A percentile compares a stretch with the other conserved stretches of the same genome.
Conservation (phyloP, 2,888 invertebrate genomes). For the Spilarctia lutea region DNA sequence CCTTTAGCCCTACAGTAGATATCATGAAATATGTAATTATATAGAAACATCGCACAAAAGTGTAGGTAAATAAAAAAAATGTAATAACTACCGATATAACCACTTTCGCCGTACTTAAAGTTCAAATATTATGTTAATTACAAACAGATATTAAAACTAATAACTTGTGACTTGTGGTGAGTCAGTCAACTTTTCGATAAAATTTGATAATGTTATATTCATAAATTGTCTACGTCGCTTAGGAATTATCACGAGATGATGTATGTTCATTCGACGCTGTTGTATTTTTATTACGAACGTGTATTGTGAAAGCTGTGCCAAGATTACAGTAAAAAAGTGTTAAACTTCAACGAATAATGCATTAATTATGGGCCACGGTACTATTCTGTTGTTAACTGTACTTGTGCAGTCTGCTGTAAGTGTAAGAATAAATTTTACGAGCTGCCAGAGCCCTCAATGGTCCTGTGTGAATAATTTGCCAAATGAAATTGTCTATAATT, state of each 20-base stretch:
- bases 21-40: not conserved
- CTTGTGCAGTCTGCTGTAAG: slow-evolving; percentile 54
- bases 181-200: slow-evolving; percentile 67
- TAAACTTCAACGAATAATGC: slow-evolving; percentile 24
- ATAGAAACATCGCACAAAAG: not conserved
- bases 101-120: not conserved
- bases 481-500: slow-evolving; percentile 74
- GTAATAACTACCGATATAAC: not conserved
- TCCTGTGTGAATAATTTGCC: slow-evolving; percentile 73
- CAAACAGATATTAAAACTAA: slow-evolving; percentile 17
- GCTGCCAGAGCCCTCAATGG: slow-evolving; percentile 78
- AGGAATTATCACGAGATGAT: slow-evolving; percentile 72
- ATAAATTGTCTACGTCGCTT: slow-evolving; percentile 57
- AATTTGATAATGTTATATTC: slow-evolving; percentile 42
- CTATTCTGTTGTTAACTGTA: slow-evolving; percentile 47
- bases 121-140: not conserved
- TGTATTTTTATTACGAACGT: slow-evolving; percentile 67
- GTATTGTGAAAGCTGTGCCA: slow-evolving; percentile 32
- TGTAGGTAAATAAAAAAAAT: not conserved
- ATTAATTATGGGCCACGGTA: slow-evolving; percentile 56
- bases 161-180: slow-evolving; percentile 20
- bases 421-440: slow-evolving; percentile 76
- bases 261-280: slow-evolving; percentile 62
- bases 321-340: slow-evolving; percentile 5
- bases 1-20: too few relatives aligned